Evolutionary conservation across 2,888 invertebrate genomes (phyloP).

Genomic region (Tortricodes alternella): DNA sequence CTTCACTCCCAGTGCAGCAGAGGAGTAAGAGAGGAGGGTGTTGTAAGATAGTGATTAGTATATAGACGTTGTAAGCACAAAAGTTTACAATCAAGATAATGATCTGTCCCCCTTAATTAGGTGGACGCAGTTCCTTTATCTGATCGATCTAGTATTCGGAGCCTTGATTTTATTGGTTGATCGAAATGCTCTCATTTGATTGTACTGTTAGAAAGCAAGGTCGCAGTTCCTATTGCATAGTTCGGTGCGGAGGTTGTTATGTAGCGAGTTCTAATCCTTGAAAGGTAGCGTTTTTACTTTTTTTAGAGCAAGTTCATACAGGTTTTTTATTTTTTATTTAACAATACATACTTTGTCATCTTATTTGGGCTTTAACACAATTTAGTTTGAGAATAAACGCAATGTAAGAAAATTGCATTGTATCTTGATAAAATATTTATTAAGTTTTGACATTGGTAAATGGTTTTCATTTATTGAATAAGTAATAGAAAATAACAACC

Average conservation of each 20-base stretch:
- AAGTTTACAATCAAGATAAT: constrained; percentile 46
- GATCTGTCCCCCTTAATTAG: constrained; percentile 55
- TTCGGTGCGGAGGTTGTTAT: constrained; percentile 41
- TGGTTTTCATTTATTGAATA: no score
- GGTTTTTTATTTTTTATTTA: no score
- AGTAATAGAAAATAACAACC: no score
- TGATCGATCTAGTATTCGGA: constrained; percentile 56
- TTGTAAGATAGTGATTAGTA: constrained; percentile 58
- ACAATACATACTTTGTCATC: no score
- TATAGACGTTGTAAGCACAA: constrained; percentile 64
- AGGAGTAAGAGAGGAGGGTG: no score
- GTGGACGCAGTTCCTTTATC: constrained; percentile 59
- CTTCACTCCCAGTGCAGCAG: no score
- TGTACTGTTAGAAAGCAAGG: constrained; percentile 78
- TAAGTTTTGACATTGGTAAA: no score
- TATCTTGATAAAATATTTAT: no score
- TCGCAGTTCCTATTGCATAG: constrained; percentile 38
- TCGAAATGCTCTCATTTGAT: constrained; percentile 71
- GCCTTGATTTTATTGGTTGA: constrained; percentile 74
- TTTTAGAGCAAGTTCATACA: not conserved
- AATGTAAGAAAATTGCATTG: no score
- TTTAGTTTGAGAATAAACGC: no score
- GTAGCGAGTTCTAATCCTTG: constrained; percentile 32
- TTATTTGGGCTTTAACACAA: no score
- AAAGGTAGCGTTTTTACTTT: constrained; percentile 33